Evolutionary conservation across 2,113 vertebrate genomes (phyloP).

Genomic region (Colossoma macropomum): DNA sequence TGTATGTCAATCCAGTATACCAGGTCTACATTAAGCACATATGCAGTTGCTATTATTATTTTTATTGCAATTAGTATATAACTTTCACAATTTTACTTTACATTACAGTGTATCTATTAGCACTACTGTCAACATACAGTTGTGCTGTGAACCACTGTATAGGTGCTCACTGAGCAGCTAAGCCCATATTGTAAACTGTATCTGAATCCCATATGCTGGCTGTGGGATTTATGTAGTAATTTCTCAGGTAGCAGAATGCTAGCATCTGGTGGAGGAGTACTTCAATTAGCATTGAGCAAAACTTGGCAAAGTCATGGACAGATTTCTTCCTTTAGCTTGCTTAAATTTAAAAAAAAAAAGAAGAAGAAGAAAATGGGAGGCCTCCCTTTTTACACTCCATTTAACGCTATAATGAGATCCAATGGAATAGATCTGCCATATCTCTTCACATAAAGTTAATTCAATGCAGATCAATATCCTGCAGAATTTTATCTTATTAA

Average conservation of each 20-base stretch:
- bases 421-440: constrained; percentile 31
- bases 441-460: constrained; percentile 45
- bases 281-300: constrained; percentile 61
- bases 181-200: constrained; percentile 38
- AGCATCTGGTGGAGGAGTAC: constrained; percentile 58
- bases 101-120: not conserved
- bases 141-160: not conserved
- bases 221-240: constrained; percentile 33
- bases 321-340: not conserved
- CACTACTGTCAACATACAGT: not conserved
- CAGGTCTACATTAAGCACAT: too few species aligned
- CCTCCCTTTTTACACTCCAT: constrained; percentile 37
- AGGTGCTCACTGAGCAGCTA: constrained; percentile 36
- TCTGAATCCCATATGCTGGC: constrained; percentile 47
- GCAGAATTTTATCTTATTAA: constrained; percentile 66
- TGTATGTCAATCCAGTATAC: too few species aligned
- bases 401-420: constrained; percentile 45
- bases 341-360: not conserved
- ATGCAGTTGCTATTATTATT: too few species aligned
- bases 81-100: not conserved
- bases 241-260: constrained; percentile 47
- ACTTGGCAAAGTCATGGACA: constrained; percentile 41
- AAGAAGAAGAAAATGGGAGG: constrained; percentile 11
- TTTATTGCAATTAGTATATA: too few species aligned
- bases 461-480: constrained; percentile 63